Evolutionary conservation across 2,797 vertebrate genomes (phyloP).

Genomic region (Neomorphus geoffroyi): DNA sequence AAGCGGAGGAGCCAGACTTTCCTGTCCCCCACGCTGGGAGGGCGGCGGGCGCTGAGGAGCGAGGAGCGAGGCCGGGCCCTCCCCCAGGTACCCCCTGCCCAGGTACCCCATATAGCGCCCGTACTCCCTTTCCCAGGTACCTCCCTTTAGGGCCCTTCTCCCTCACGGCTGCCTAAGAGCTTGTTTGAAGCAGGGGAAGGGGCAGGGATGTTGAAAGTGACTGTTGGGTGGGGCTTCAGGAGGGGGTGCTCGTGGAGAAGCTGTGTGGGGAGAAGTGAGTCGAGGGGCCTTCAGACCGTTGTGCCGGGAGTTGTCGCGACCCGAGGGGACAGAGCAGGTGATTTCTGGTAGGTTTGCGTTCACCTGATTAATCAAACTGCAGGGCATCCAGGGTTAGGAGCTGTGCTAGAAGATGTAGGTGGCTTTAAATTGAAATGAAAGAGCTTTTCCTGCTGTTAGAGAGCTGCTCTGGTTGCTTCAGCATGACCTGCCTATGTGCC

Average conservation of each 20-base stretch:
- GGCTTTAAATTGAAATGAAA: background rate
- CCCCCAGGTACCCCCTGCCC: background rate
- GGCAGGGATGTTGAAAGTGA: background rate
- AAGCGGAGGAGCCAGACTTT: slow-evolving; percentile 45
- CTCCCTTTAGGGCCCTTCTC: background rate
- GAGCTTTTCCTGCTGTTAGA: background rate
- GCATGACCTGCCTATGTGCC: fast-evolving
- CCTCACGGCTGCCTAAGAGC: background rate
- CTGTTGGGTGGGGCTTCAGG: fast-evolving
- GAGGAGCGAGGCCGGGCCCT: background rate
- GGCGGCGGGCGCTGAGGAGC: background rate
- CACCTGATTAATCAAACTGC: background rate
- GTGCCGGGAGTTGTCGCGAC: background rate
- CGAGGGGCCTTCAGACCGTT: background rate
- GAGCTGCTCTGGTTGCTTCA: background rate
- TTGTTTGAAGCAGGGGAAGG: fast-evolving
- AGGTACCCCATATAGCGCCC: too few relatives aligned
- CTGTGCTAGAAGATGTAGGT: background rate
- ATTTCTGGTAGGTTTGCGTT: background rate
- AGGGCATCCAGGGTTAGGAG: background rate
- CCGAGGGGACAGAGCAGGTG: fast-evolving
- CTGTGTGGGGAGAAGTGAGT: background rate
- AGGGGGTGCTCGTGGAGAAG: background rate
- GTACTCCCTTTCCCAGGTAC: background rate
- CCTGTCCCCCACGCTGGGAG: background rate